Evolutionary conservation across 2,113 vertebrate genomes (phyloP).

Genomic region (Raja brachyura): DNA sequence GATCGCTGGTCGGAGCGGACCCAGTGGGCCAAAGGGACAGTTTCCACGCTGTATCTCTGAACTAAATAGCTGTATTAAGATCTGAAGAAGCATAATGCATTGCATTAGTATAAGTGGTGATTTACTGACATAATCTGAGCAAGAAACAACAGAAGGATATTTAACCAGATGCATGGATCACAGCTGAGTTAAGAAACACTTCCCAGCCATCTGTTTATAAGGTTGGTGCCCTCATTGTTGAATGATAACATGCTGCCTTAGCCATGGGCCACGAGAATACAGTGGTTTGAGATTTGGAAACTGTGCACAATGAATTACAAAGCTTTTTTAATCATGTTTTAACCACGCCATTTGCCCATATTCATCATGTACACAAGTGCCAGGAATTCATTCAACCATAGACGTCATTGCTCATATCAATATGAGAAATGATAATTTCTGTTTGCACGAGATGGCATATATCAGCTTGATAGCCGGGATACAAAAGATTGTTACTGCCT

Average conservation of each 20-base stretch:
- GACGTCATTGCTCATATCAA: background rate
- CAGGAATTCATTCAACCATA: background rate
- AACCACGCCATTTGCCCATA: too few relatives aligned
- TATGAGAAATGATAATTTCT: background rate
- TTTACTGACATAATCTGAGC: slow-evolving; percentile 28
- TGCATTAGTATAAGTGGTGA: background rate
- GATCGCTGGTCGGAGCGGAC: too few relatives aligned
- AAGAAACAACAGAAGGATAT: slow-evolving; percentile 12
- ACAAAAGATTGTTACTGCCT: background rate
- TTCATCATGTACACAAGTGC: background rate
- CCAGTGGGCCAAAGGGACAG: too few relatives aligned
- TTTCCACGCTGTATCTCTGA: too few relatives aligned
- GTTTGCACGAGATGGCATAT: background rate
- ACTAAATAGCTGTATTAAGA: slow-evolving; percentile 11
- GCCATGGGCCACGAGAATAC: background rate
- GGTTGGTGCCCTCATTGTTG: background rate
- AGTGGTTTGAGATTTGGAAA: slow-evolving; percentile 6
- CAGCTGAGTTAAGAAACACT: slow-evolving; percentile 22
- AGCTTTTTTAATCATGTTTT: background rate
- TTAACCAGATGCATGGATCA: slow-evolving; percentile 20
- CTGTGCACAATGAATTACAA: background rate
- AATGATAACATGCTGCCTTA: slow-evolving; percentile 24
- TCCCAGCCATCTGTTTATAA: slow-evolving; percentile 28
- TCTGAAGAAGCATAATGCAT: background rate
- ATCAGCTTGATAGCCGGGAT: background rate